These are phyloP conservation scores for Pomacea canaliculata DNA, from an alignment of 2,888 invertebrate genomes.

Conservation along the genomic window DNA sequence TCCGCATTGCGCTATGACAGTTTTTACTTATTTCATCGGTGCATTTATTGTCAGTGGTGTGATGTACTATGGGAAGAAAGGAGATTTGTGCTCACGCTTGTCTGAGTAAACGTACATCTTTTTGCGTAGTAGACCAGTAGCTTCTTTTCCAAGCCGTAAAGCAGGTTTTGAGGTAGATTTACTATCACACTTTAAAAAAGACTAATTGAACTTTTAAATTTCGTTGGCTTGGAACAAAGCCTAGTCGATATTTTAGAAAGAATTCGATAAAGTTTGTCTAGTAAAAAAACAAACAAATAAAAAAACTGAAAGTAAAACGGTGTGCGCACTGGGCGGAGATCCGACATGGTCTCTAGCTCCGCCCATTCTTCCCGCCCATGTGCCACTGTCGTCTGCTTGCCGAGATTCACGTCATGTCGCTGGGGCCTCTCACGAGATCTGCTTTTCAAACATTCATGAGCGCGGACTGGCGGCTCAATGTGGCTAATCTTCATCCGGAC, in stretches of 20 bases:
- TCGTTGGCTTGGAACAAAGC: background rate
- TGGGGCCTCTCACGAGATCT: background rate
- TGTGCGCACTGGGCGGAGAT: background rate
- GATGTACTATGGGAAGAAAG: too few species aligned
- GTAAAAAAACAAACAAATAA: background rate
- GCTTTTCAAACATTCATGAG: conserved; percentile 38
- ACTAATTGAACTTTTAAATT: too few species aligned
- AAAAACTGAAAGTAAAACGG: background rate
- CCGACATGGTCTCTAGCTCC: too few species aligned
- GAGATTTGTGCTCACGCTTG: too few species aligned
- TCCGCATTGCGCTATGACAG: too few species aligned
- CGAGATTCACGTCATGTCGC: background rate
- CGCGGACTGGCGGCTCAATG: conserved; percentile 28
- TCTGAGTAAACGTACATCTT: too few species aligned
- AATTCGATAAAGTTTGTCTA: background rate
- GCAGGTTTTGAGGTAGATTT: too few species aligned
- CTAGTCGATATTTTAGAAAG: background rate
- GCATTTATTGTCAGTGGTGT: too few species aligned
- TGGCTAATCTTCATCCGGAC: conserved; percentile 35
- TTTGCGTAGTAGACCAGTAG: too few species aligned
- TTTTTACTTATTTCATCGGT: too few species aligned
- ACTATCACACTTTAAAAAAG: too few species aligned
- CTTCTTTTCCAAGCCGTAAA: too few species aligned
- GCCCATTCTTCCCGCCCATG: background rate
- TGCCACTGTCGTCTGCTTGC: background rate